phyloP scores from a whole-genome alignment of 2,797 vertebrate genomes.

The Mus caroli region DNA sequence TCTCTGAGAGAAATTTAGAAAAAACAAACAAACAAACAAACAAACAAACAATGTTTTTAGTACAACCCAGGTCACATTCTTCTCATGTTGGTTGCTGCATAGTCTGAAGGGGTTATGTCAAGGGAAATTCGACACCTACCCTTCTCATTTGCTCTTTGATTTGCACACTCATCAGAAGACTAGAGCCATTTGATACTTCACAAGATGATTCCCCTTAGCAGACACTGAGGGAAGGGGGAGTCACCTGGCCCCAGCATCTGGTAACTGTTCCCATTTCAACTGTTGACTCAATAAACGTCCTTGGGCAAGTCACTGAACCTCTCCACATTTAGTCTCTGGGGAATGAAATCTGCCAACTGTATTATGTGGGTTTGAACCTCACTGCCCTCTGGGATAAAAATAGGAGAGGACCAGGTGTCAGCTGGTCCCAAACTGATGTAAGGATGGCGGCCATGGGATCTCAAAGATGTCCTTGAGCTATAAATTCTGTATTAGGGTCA shows the following conservation, averaged over 20 bases:
- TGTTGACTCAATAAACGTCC: conserved; percentile 70
- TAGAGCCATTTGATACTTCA: conserved; percentile 65
- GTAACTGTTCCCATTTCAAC: conserved; percentile 67
- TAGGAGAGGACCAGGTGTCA: conserved; percentile 66
- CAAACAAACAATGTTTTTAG: conserved; percentile 21
- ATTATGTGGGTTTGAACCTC: conserved; percentile 21
- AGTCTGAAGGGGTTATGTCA: conserved; percentile 60
- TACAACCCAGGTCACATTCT: conserved; percentile 55
- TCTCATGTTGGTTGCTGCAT: background rate
- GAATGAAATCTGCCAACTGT: conserved; percentile 65
- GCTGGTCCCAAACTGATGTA: background rate
- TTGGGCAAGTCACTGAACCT: conserved; percentile 73
- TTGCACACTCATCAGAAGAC: conserved; percentile 79
- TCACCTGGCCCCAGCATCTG: conserved; percentile 55
- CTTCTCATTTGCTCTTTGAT: conserved; percentile 57
- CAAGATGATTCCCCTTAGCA: conserved; percentile 55
- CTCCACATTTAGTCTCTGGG: background rate
- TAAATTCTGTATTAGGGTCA: conserved; percentile 16
- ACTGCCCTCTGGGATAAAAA: conserved; percentile 73
- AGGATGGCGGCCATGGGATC: conserved; percentile 3
- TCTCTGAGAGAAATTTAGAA: conserved; percentile 35
- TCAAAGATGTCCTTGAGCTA: conserved; percentile 56
- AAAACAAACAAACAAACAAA: background rate
- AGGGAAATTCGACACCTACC: conserved; percentile 75
- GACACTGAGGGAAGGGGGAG: conserved; percentile 47